Conservation (phyloP, 2,113 vertebrate genomes). For the Coracopsis vasa region DNA sequence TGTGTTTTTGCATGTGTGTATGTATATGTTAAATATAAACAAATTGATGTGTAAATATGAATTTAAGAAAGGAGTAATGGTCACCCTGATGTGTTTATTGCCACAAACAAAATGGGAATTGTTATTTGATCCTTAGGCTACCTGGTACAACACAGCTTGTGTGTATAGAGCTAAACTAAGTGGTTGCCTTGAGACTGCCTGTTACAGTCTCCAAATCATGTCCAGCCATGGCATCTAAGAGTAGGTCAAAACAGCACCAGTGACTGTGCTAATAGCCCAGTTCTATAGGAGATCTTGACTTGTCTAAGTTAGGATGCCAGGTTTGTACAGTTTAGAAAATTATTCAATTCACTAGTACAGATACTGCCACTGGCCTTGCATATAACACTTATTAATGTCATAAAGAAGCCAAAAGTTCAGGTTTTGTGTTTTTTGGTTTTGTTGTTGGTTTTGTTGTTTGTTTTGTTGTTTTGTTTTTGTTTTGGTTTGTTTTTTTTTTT, state of each 20-base stretch:
- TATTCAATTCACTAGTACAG: neutral
- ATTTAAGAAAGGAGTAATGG: neutral
- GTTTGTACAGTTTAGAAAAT: neutral
- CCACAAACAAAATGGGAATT: rapidly evolving
- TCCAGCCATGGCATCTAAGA: neutral
- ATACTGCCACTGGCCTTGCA: neutral
- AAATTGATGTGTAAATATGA: neutral
- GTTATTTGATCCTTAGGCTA: neutral
- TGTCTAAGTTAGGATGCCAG: neutral
- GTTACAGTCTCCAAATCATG: neutral
- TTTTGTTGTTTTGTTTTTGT: no score
- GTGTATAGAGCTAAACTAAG: neutral
- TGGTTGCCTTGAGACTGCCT: neutral
- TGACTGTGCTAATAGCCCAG: neutral
- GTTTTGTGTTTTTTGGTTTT: neutral
- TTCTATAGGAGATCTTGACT: neutral
- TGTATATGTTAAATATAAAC: neutral
- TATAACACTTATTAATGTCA: neutral
- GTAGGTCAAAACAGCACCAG: neutral
- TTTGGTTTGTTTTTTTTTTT: no score
- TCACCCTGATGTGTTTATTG: neutral
- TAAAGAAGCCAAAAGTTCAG: neutral
- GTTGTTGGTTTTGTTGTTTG: no score
- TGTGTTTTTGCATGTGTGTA: rapidly evolving
- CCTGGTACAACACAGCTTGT: neutral